Conservation (phyloP, 2,797 vertebrate genomes). For the Poecilia picta region DNA sequence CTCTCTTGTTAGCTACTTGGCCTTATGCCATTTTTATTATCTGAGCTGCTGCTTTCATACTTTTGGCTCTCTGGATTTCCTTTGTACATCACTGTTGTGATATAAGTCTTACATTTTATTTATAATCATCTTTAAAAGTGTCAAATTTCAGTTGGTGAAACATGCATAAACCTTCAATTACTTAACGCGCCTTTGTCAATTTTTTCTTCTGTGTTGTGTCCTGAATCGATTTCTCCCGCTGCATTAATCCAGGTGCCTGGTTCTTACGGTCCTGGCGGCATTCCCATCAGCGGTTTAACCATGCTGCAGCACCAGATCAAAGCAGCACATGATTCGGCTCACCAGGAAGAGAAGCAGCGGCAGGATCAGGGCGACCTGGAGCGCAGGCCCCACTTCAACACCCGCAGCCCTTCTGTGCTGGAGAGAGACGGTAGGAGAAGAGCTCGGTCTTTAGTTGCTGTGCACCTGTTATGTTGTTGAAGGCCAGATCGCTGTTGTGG, state of each 20-base stretch:
- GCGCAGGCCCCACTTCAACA: constrained; percentile 80
- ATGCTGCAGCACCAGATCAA: constrained; percentile 97
- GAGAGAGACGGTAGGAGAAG: constrained; percentile 90
- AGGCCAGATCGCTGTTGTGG: not conserved
- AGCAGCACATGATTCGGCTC: constrained; percentile 90
- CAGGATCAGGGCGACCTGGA: constrained; percentile 91
- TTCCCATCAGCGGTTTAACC: constrained; percentile 88
- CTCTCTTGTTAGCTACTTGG: too few relatives aligned
- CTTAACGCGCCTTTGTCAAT: not conserved
- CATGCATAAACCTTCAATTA: too few relatives aligned
- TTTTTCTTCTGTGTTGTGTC: not conserved
- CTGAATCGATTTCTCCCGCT: constrained; percentile 4
- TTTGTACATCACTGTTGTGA: too few relatives aligned
- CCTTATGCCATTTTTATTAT: too few relatives aligned
- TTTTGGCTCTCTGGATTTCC: too few relatives aligned
- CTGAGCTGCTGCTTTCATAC: too few relatives aligned
- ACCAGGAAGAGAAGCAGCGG: constrained; percentile 93
- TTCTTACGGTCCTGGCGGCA: constrained; percentile 64
- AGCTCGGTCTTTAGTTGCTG: not conserved
- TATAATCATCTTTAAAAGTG: too few relatives aligned
- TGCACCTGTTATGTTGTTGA: not conserved
- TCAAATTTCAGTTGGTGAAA: too few relatives aligned
- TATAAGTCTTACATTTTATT: too few relatives aligned
- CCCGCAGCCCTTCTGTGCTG: constrained; percentile 86
- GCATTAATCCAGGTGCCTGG: constrained; percentile 69